Conservation (phyloP, 2,113 vertebrate genomes). For the Gymnorhina tibicen region DNA sequence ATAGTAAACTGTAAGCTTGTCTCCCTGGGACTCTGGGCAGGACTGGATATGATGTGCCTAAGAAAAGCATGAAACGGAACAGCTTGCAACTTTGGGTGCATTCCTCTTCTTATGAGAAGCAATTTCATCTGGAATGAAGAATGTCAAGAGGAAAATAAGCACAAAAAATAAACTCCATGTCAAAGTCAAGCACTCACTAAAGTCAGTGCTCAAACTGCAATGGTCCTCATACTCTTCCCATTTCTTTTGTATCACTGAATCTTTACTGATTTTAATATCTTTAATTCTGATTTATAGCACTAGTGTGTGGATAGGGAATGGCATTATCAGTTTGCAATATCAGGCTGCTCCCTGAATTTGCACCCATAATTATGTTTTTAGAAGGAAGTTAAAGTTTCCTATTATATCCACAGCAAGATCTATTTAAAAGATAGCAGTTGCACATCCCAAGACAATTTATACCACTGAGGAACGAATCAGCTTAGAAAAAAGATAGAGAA, state of each 20-base stretch:
- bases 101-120: not conserved
- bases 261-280: not conserved
- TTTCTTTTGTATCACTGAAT: not conserved
- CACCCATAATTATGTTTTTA: not conserved
- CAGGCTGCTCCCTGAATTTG: not conserved
- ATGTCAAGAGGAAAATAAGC: not conserved
- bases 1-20: not conserved
- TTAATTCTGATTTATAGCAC: not conserved
- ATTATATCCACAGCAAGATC: not conserved
- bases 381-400: not conserved
- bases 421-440: constrained; percentile 8
- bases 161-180: not conserved
- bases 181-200: not conserved
- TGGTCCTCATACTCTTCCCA: not conserved
- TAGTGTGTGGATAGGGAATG: not conserved
- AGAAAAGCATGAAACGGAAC: not conserved
- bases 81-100: not conserved
- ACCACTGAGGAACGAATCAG: not conserved
- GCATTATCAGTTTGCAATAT: not conserved
- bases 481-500: not conserved
- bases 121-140: not conserved
- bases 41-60: not conserved
- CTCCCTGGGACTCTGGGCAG: not conserved
- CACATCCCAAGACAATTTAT: constrained; percentile 6
- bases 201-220: not conserved